Conservation (phyloP, 2,113 vertebrate species). For the Cinclus mexicanus region DNA sequence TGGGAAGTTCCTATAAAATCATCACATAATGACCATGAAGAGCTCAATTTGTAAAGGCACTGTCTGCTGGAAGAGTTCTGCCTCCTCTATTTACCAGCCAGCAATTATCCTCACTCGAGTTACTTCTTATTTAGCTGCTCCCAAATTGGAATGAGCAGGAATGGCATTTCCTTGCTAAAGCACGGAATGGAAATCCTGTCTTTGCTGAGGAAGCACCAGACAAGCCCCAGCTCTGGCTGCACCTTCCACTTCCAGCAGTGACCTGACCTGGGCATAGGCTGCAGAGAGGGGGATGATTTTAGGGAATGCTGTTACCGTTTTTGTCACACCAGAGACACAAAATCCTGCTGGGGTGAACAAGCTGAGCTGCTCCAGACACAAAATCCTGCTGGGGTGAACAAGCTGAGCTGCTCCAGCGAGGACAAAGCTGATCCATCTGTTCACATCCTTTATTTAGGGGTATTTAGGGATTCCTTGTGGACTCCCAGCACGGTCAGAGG, state of each 20-base stretch:
- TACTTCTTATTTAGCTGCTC: neutral
- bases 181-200: neutral
- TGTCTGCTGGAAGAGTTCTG: neutral
- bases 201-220: neutral
- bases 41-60: neutral
- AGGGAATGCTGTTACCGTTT: fast-evolving
- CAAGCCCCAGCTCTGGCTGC: neutral
- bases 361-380: neutral
- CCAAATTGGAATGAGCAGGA: neutral
- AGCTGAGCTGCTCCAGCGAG: neutral
- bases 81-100: neutral
- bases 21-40: neutral
- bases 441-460: neutral
- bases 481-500: neutral
- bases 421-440: neutral
- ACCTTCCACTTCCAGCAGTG: neutral
- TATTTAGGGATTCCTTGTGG: neutral
- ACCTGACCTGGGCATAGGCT: neutral
- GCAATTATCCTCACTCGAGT: slow-evolving; percentile 9
- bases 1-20: neutral
- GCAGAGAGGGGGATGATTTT: fast-evolving
- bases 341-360: neutral
- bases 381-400: too few species aligned
- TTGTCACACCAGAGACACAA: neutral
- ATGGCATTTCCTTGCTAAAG: neutral